Base-by-base conservation (phyloP, 1,140 invertebrate genomes). In the Microplitis mediator region DNA sequence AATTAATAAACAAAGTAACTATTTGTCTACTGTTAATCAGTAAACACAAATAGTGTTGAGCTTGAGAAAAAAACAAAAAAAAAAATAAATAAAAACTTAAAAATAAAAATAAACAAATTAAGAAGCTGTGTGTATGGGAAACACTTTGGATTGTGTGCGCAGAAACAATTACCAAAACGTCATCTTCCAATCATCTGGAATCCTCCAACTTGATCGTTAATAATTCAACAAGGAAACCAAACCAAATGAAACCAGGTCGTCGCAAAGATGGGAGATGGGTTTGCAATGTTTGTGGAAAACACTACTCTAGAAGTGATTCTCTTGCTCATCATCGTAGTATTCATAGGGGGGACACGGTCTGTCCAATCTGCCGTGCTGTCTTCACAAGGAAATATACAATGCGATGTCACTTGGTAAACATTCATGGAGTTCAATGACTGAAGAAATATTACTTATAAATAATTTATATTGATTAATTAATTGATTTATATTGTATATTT, bases 321-420 rank as follows among this genome's bases (percentile, higher is more conserved):
- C 80, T 89, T 69, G 87, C 87, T 63, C 87, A 89, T 73, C 88
- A 89, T 76, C 87, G 87, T 75, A 88, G 87, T 78, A 86, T 88
- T 80, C 88, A 89, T 80, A 86, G 84, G 77, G 88, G 88, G 11
- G 86, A 88, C 64, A 89, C 88, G 13, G 76, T 86, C 62, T 89
- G 88, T 78, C 85, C 85, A 35, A 86, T 88, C 63, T 89, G 88
- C 81, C 83, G 84, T 71, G 82, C 82, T 60, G 82, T 88, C 77
- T 88, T 89, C 80, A 88, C 86, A 64, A 83, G 87, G 78, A 88
- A 85, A 77, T 87, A 88, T 79, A 87, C 85, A 32, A 87, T 88
- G 86, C 83, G 84, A 69, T 87, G 86, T 75, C 86, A 87, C 74
- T 81, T 87, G 84, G 79, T 85, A 70, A 87, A 86, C 77, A 84